Evolutionary conservation across 2,888 invertebrate genomes (phyloP).

Genomic region (Macrophya alboannulata): DNA sequence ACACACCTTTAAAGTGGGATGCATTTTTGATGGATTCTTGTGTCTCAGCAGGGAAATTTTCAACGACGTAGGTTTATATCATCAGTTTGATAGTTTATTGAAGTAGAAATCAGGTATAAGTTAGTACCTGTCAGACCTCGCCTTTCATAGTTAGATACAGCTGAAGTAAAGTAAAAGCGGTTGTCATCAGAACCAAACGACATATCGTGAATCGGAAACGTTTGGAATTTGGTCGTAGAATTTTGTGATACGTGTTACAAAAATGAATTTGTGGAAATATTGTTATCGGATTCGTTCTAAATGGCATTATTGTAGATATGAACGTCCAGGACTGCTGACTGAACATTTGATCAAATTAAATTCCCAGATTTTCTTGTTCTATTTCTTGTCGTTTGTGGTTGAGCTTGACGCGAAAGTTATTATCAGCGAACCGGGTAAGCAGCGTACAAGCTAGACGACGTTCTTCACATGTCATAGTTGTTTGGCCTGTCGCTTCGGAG

Average conservation of each 20-base stretch:
- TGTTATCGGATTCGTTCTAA: no score
- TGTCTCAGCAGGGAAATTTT: neutral
- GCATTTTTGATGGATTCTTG: neutral
- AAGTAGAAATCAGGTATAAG: slow-evolving; percentile 5
- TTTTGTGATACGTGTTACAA: neutral
- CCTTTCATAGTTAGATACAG: neutral
- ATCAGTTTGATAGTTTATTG: slow-evolving; percentile 3
- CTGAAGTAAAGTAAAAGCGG: neutral
- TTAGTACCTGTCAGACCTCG: slow-evolving; percentile 5
- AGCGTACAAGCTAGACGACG: neutral
- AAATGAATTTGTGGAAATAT: neutral
- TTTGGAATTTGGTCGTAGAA: neutral
- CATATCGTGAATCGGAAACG: no score
- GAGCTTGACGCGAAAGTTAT: neutral
- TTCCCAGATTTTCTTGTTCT: neutral
- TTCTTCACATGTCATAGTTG: slow-evolving; percentile 22
- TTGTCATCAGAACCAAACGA: neutral
- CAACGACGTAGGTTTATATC: neutral
- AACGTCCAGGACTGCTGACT: neutral
- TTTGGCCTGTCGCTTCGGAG: neutral
- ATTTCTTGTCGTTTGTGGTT: slow-evolving; percentile 11
- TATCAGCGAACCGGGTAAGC: slow-evolving; percentile 9
- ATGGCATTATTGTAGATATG: neutral
- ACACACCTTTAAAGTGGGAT: neutral
- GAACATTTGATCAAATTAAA: neutral